Evolutionary conservation across 2,797 vertebrate genomes (phyloP).

Genomic region (Microchirus variegatus): DNA sequence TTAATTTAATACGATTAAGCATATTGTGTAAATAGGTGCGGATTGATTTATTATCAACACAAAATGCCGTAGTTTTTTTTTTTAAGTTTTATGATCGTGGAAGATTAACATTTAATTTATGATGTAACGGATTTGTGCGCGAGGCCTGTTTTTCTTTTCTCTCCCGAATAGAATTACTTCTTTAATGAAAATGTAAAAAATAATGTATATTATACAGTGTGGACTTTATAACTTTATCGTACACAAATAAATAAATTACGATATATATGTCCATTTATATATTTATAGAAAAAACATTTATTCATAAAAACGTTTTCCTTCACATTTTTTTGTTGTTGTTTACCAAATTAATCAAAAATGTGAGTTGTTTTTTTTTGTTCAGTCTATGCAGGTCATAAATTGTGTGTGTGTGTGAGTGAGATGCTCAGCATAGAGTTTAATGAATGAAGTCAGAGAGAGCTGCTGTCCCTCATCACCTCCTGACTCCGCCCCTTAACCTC

Average conservation of each 20-base stretch:
- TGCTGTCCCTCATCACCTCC: conserved; percentile 74
- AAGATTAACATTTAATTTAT: background rate
- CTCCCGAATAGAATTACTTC: background rate
- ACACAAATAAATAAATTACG: too few relatives aligned
- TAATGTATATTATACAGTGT: too few relatives aligned
- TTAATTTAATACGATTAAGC: too few relatives aligned
- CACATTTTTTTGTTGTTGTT: too few relatives aligned
- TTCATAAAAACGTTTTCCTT: too few relatives aligned
- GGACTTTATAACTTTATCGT: too few relatives aligned
- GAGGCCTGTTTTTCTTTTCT: background rate
- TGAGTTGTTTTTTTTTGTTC: background rate
- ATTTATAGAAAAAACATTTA: too few relatives aligned
- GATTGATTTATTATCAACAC: background rate
- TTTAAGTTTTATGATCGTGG: background rate
- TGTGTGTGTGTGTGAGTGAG: conserved; percentile 6
- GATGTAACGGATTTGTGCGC: background rate
- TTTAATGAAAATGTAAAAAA: background rate
- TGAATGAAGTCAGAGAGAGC: conserved; percentile 82
- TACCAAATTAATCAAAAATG: too few relatives aligned
- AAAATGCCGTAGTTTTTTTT: background rate
- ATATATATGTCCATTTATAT: too few relatives aligned
- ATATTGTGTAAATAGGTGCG: background rate
- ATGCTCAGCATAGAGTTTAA: conserved; percentile 59
- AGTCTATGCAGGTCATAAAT: background rate
- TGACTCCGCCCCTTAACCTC: conserved; percentile 83